Conservation (phyloP, 53 echinoderm and acorn worm genomes). For the Stichopus horrens region DNA sequence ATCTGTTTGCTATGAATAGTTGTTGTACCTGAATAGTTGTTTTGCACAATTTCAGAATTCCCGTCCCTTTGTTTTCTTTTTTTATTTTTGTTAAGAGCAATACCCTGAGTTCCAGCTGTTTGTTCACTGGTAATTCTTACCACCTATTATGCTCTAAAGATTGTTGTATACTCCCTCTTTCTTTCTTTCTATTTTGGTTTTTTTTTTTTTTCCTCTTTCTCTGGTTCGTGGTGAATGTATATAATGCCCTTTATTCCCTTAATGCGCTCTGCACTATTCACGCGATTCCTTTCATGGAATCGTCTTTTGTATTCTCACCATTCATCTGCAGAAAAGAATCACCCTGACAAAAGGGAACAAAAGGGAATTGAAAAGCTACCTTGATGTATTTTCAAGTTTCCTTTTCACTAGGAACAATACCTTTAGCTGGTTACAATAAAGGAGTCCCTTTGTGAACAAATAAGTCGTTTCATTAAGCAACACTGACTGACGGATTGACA, state of each 20-base stretch:
- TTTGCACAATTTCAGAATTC: constrained; percentile 13
- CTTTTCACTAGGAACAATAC: constrained; percentile 24
- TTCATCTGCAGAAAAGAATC: not conserved
- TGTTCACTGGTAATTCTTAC: not conserved
- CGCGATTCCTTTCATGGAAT: constrained; percentile 29
- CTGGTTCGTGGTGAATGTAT: constrained; percentile 8
- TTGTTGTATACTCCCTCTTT: not conserved
- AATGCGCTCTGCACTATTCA: constrained; percentile 22
- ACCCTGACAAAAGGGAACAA: not conserved
- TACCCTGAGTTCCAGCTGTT: constrained; percentile 17
- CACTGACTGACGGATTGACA: not conserved
- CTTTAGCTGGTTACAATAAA: constrained; percentile 1
- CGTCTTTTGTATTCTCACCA: constrained; percentile 1
- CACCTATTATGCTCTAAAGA: not conserved
- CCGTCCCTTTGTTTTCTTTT: not conserved
- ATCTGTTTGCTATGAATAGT: not conserved
- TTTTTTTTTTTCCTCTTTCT: not conserved
- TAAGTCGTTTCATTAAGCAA: constrained; percentile 38
- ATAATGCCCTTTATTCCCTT: constrained; percentile 14
- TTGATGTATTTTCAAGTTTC: constrained; percentile 41
- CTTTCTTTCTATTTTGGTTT: no score
- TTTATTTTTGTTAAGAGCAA: not conserved
- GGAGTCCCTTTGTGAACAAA: not conserved
- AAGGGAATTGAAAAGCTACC: constrained; percentile 1
- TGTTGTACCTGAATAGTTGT: not conserved